Evolutionary conservation across 2,797 vertebrate species (phyloP), one percentile per base, ranked within the genome.

Genomic region (Sebastes matsubarae): DNA sequence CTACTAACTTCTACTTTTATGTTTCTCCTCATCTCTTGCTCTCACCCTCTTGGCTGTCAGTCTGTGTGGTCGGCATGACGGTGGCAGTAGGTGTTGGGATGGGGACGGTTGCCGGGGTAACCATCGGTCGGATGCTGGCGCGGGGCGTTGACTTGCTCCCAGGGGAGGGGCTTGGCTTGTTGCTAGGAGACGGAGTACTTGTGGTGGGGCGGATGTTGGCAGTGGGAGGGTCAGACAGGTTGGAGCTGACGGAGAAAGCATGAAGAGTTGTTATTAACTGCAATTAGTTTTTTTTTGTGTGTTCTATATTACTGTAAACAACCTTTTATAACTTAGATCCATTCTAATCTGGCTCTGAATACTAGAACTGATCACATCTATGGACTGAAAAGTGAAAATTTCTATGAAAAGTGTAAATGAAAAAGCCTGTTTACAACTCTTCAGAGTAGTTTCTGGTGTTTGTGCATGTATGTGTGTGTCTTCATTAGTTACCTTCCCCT

Each of bases 101-200:
- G 57, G 98, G 96, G 36, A 97, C 95, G 0, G 97, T 96, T 34
- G 97, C 97, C 36, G 97, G 98, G 59, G 98, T 99, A 54, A 99
- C 96, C 97, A 99, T 99, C 3, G 98, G 98, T 61, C 98, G 97
- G 85, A 99, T 99, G 83, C 98, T 99, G 61, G 98, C 98, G n/a
- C 98, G 96, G 20, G 98, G 97, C 2, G 97, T 98, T 29, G 97
- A 94, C 63, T 98, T 98, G 90, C 96, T 98, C 1, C 97, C 97
- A 42, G 96, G 90, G 63, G 97, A 96, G 9, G 97, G 95, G 79
- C 96, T 96, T 27, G 97, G 96, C 94, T 98, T 98, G 94, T 96
- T 98, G 93, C 97, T 97, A 14, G 97, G 96, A 65, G 97, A 93
- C 2, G 91, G 92, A 9, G 92, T 97, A 93, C 93, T 98, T 55